These are phyloP conservation scores for Rhynchomys soricoides DNA, from an alignment of 2,113 vertebrate genomes.

Conservation along the genomic window DNA sequence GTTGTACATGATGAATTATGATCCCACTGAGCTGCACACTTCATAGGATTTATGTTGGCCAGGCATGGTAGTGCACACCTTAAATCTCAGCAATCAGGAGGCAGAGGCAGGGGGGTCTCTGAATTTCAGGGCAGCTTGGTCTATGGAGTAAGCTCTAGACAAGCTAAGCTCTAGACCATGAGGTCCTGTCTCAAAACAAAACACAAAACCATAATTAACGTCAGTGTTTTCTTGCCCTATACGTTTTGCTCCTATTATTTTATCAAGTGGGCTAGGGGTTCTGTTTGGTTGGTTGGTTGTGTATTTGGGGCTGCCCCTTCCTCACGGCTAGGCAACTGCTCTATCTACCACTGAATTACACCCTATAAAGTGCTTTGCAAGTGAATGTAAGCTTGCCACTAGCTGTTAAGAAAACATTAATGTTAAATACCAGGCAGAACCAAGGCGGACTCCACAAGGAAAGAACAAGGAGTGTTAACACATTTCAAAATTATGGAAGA, in stretches of 20 bases:
- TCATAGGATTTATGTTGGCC: not conserved
- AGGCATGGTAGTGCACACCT: not conserved
- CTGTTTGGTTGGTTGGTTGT: not conserved
- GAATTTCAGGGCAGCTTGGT: not conserved
- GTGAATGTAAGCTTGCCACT: not conserved
- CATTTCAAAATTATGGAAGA: conserved; percentile 20
- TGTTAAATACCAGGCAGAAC: not conserved
- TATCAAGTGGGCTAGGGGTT: not conserved
- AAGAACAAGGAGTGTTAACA: not conserved
- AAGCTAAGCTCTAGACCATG: not conserved
- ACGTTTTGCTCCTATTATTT: not conserved
- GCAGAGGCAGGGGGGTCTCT: not conserved
- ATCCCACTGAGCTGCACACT: not conserved
- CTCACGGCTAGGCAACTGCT: not conserved
- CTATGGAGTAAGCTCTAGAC: not conserved
- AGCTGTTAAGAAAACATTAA: not conserved
- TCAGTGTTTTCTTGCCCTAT: not conserved
- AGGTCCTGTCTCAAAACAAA: not conserved
- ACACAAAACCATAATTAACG: not conserved
- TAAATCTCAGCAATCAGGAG: not conserved
- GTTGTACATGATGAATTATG: not conserved
- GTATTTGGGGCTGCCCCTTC: not conserved
- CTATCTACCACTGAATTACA: not conserved
- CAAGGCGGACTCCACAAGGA: not conserved
- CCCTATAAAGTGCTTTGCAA: conserved; percentile 20